A percentile compares a stretch with the other conserved stretches of the same genome.
Conservation (phyloP, 1,140 invertebrate genomes). For the Psilanteris sp. region DNA sequence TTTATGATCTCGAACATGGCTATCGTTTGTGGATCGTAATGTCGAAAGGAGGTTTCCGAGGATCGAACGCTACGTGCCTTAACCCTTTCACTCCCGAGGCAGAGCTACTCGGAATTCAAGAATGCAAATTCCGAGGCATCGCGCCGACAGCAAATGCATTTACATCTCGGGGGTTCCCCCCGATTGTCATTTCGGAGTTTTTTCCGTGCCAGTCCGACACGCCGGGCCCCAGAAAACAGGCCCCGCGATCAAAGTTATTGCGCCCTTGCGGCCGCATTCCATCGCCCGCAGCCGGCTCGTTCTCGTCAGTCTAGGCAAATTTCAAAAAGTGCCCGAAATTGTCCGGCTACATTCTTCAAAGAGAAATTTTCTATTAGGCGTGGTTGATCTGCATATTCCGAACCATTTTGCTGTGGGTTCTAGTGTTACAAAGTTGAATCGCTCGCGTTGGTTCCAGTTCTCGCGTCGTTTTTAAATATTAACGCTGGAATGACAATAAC, state of each 20-base stretch:
- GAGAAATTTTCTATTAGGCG: too few relatives aligned
- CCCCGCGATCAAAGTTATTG: conserved; percentile 1
- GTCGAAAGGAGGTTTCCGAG: conserved; percentile 61
- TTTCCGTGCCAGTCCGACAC: background rate
- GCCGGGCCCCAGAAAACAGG: background rate
- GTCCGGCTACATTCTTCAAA: too few relatives aligned
- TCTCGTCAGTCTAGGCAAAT: too few relatives aligned
- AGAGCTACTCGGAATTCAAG: conserved; percentile 54
- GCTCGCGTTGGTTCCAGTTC: too few relatives aligned
- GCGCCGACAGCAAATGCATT: conserved; percentile 41
- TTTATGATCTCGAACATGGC: conserved; percentile 64
- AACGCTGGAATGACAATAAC: too few relatives aligned
- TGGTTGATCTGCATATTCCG: too few relatives aligned
- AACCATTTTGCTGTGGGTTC: too few relatives aligned
- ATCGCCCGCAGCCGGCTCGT: too few relatives aligned
- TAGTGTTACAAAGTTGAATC: too few relatives aligned
- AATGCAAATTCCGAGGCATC: conserved; percentile 51
- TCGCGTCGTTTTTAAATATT: too few relatives aligned
- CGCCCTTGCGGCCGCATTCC: too few relatives aligned
- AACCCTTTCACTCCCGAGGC: conserved; percentile 56
- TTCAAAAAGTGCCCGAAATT: too few relatives aligned
- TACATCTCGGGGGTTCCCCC: conserved; percentile 5
- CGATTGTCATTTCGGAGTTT: conserved; percentile 35
- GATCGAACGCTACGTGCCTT: conserved; percentile 51
- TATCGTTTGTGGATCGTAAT: conserved; percentile 60